Percentiles rank a stretch among this genome's conserved stretches.
phyloP scores from a whole-genome alignment of 2,113 vertebrate genomes.

The Hipposideros armiger region DNA sequence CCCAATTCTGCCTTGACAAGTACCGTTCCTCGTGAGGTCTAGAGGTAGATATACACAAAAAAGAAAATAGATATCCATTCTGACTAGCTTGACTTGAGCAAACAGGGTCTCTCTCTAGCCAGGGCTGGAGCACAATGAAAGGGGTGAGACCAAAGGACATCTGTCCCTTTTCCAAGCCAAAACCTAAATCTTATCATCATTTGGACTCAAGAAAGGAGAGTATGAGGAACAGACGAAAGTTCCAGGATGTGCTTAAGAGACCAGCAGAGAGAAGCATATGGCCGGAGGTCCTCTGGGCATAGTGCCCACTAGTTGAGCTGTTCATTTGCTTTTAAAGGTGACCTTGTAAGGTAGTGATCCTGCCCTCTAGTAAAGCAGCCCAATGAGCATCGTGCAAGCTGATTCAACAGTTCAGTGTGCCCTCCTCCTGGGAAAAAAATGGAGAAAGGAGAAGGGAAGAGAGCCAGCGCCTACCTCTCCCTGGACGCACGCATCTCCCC shows the following conservation, averaged over 20 bases:
- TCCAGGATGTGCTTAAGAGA: background rate
- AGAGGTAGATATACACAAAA: background rate
- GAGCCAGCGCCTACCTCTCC: background rate
- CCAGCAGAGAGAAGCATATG: background rate
- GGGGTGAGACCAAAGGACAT: background rate
- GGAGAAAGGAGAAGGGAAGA: background rate
- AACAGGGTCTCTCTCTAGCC: background rate
- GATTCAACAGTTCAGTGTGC: background rate
- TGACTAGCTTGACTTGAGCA: background rate
- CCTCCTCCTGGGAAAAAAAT: background rate
- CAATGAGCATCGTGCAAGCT: background rate
- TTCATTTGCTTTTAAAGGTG: conserved; percentile 43
- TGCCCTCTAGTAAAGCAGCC: background rate
- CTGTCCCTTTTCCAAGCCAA: background rate
- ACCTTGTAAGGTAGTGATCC: background rate
- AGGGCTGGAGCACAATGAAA: background rate
- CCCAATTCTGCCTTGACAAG: conserved; percentile 35
- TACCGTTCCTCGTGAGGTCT: background rate
- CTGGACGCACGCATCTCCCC: background rate
- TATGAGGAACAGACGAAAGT: background rate
- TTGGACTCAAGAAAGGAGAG: background rate
- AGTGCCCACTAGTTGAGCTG: background rate
- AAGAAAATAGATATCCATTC: background rate
- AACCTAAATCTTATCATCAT: background rate
- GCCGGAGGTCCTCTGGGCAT: background rate